A percentile compares a stretch with the other conserved stretches of the same genome.
Evolutionary conservation across 2,888 invertebrate species (phyloP).

Genomic region (Cordilura impudica): DNA sequence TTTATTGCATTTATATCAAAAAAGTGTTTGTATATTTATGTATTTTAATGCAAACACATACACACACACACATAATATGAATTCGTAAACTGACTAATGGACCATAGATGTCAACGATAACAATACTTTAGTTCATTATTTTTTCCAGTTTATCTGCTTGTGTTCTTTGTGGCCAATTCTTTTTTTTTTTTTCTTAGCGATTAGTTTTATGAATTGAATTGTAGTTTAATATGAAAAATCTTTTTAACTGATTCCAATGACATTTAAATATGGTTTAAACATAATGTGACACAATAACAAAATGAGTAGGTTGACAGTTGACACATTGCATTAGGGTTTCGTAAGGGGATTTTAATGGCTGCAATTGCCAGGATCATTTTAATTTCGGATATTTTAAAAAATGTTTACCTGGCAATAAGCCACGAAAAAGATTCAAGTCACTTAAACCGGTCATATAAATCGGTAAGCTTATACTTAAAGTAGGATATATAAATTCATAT

Average conservation of each 20-base stretch:
- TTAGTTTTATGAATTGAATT: neutral
- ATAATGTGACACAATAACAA: neutral
- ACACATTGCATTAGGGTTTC: neutral
- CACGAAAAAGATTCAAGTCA: no score
- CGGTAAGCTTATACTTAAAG: no score
- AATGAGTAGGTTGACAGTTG: constrained; percentile 11
- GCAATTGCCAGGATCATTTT: no score
- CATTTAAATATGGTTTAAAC: constrained; percentile 8
- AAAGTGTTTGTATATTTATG: neutral
- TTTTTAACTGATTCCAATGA: constrained; percentile 23
- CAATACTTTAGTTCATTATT: neutral
- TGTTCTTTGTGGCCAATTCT: neutral
- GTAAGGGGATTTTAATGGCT: neutral
- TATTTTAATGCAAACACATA: neutral
- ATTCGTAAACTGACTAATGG: constrained; percentile 31
- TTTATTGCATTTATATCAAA: neutral
- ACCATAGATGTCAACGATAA: constrained; percentile 16
- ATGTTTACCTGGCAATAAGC: no score
- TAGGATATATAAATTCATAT: no score
- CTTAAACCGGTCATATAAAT: no score
- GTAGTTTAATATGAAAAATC: constrained; percentile 28
- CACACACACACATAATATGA: neutral
- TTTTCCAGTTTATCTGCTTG: neutral
- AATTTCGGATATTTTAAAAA: no score
- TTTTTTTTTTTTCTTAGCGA: neutral